Percentiles rank a stretch among this genome's conserved stretches.
Conservation (phyloP, 2,888 invertebrate species). For the Chalcis sispes region DNA sequence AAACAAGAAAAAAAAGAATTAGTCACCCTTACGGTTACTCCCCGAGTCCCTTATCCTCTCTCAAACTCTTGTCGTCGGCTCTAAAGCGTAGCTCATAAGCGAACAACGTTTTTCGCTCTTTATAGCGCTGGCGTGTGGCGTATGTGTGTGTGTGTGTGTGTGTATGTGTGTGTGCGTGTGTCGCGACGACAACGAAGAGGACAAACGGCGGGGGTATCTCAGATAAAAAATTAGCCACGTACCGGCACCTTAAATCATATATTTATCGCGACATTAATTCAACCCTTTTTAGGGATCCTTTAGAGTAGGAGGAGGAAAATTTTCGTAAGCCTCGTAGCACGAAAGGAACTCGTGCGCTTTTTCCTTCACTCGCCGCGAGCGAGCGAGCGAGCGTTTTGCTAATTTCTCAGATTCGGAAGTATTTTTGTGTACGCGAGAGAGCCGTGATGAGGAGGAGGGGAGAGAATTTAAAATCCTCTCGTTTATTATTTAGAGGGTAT, state of each 20-base stretch:
- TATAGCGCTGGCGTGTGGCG: constrained; percentile 17
- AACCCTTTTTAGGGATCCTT: constrained; percentile 73
- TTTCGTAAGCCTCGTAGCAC: constrained; percentile 43
- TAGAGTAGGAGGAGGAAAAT: constrained; percentile 40
- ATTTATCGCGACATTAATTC: constrained; percentile 77
- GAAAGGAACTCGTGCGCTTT: no score
- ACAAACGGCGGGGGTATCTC: no score
- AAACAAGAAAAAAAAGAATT: constrained; percentile 48
- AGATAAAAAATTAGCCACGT: constrained; percentile 76
- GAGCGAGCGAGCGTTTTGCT: no score
- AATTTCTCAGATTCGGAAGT: constrained; percentile 77
- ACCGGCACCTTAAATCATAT: constrained; percentile 75
- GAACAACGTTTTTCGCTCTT: constrained; percentile 34
- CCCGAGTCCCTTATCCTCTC: no score
- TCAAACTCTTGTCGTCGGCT: constrained; percentile 28
- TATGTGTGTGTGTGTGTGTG: no score
- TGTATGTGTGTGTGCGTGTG: neutral
- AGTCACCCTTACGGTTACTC: no score
- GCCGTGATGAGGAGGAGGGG: constrained; percentile 67
- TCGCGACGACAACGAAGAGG: neutral
- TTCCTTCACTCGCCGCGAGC: no score
- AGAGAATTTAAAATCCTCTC: constrained; percentile 75
- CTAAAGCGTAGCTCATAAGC: neutral
- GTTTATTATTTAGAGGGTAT: constrained; percentile 74
- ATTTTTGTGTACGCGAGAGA: constrained; percentile 71